Percentiles rank a stretch among this genome's conserved stretches.
phyloP scores from a whole-genome alignment of 92 coral and sea anemone species.

The Heteractis magnifica region DNA sequence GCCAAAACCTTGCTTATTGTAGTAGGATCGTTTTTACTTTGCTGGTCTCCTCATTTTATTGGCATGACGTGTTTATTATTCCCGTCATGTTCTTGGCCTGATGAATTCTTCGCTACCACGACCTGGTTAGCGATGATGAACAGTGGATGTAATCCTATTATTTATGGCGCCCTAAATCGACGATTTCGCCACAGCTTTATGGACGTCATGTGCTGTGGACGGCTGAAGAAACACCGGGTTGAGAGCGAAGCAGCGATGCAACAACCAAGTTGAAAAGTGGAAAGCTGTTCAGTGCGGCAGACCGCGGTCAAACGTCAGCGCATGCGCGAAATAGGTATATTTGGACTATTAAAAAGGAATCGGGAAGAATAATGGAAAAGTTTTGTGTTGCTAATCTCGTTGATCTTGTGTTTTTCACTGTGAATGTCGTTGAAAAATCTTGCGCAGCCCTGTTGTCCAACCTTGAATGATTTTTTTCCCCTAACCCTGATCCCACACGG shows the following conservation, averaged over 20 bases:
- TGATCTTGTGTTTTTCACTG: too few relatives aligned
- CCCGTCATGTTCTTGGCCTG: conserved; percentile 75
- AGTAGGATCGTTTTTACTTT: conserved; percentile 77
- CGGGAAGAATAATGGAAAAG: too few relatives aligned
- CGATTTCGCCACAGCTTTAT: conserved; percentile 77
- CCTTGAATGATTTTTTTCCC: too few relatives aligned
- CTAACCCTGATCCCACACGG: too few relatives aligned
- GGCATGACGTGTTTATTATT: conserved; percentile 83
- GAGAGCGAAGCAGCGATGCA: conserved; percentile 12
- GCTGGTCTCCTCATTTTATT: conserved; percentile 87
- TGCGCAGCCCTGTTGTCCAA: too few relatives aligned
- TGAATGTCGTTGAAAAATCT: too few relatives aligned
- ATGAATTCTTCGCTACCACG: conserved; percentile 81
- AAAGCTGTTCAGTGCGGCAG: background rate
- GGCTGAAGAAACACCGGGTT: conserved; percentile 2
- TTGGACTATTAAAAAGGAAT: too few relatives aligned
- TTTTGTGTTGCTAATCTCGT: too few relatives aligned
- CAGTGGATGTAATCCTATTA: conserved; percentile 85
- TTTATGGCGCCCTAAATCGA: conserved; percentile 82
- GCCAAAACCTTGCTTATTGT: conserved; percentile 83
- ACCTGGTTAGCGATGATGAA: conserved; percentile 90
- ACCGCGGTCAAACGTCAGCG: too few relatives aligned
- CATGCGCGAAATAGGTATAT: too few relatives aligned
- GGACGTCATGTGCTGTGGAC: conserved; percentile 62
- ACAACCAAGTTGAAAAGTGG: background rate